Percentiles rank a stretch among this genome's conserved stretches.
Conservation (phyloP, 2,113 vertebrate genomes). For the Mesoclemmys tuberculata region DNA sequence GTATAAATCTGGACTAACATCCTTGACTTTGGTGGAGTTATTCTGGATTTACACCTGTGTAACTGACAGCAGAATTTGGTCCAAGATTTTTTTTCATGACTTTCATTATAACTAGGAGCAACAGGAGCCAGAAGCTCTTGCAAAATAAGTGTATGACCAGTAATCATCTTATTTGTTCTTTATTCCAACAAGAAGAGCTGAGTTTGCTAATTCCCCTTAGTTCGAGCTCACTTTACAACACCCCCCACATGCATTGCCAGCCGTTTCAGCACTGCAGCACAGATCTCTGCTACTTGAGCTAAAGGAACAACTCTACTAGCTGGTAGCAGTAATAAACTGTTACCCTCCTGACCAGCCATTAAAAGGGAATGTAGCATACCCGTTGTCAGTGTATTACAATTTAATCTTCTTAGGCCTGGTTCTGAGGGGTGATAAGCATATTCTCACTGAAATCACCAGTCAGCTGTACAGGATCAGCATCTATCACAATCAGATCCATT, state of each 20-base stretch:
- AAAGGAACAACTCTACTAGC: neutral
- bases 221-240: neutral
- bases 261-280: neutral
- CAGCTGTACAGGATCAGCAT: neutral
- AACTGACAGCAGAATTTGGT: neutral
- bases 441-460: neutral
- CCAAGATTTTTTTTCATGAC: neutral
- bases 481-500: fast-evolving
- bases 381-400: fast-evolving
- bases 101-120: neutral
- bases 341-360: neutral
- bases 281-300: neutral
- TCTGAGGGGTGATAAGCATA: neutral
- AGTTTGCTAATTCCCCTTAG: neutral
- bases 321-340: neutral
- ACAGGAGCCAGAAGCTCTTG: neutral
- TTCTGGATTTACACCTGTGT: neutral
- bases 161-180: neutral
- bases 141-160: neutral
- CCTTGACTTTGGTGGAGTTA: neutral
- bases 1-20: neutral
- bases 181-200: neutral
- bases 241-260: neutral
- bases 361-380: slow-evolving; percentile 41
- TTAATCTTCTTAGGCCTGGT: neutral